These are phyloP conservation scores for Agonopterix subpropinquella DNA, from an alignment of 2,888 invertebrate species.

Conservation along the genomic window DNA sequence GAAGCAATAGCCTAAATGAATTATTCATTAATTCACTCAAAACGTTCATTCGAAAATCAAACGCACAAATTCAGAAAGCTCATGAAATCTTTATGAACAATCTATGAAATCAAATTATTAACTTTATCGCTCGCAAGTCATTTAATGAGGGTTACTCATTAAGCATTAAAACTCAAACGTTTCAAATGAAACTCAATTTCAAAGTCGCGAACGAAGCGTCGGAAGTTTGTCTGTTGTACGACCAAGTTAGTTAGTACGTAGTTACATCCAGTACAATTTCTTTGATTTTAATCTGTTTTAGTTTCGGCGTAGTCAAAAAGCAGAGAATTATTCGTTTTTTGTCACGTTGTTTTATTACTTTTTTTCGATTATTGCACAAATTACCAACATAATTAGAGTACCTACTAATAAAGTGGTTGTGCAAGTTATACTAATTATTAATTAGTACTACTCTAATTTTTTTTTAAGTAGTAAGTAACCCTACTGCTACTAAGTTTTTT, in stretches of 20 bases:
- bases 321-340: too few relatives aligned
- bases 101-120: slow-evolving; percentile 26
- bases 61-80: neutral
- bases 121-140: slow-evolving; percentile 24
- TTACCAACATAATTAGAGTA: too few relatives aligned
- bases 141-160: slow-evolving; percentile 37
- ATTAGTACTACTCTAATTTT: too few relatives aligned
- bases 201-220: slow-evolving; percentile 25
- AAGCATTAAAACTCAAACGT: slow-evolving; percentile 36
- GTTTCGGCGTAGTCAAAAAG: too few relatives aligned
- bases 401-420: too few relatives aligned
- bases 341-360: too few relatives aligned
- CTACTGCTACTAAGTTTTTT: too few relatives aligned
- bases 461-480: too few relatives aligned
- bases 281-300: too few relatives aligned
- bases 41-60: neutral
- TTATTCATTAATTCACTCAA: neutral
- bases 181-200: slow-evolving; percentile 28
- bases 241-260: neutral
- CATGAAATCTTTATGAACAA: slow-evolving; percentile 10
- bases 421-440: too few relatives aligned
- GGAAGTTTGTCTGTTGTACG: slow-evolving; percentile 13
- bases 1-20: neutral
- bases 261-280: too few relatives aligned
- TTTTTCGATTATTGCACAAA: too few relatives aligned